Percentiles rank a stretch among this genome's conserved stretches.
Conservation (phyloP, 2,888 invertebrate species). For the Psylliodes chrysocephalus region DNA sequence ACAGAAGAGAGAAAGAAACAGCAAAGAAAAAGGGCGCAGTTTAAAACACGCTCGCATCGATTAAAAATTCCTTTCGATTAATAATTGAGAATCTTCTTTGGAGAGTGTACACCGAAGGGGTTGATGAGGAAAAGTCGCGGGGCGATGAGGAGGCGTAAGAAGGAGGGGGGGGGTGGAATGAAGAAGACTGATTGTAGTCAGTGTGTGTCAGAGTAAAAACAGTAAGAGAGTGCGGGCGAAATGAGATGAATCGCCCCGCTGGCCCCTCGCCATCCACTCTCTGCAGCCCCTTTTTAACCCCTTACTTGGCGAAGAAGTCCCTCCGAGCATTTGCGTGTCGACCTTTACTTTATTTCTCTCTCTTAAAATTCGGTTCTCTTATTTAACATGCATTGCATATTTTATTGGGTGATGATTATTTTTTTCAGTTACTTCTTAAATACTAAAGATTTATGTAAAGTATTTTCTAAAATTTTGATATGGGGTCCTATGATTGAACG, state of each 20-base stretch:
- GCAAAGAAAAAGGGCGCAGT: constrained; percentile 53
- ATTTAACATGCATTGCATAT: constrained; percentile 47
- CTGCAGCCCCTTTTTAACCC: constrained; percentile 36
- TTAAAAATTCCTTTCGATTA: constrained; percentile 64
- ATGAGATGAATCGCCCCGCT: constrained; percentile 71
- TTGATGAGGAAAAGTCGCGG: constrained; percentile 57
- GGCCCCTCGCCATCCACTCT: constrained; percentile 48
- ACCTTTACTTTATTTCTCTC: constrained; percentile 50
- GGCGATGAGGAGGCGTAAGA: constrained; percentile 52
- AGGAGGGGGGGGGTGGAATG: constrained; percentile 52
- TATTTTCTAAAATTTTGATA: no score
- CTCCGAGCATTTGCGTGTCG: constrained; percentile 51
- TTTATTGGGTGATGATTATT: constrained; percentile 31
- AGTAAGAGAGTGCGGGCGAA: constrained; percentile 74
- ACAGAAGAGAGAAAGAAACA: constrained; percentile 46
- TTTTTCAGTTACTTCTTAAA: background rate
- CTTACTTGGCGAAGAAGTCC: constrained; percentile 28
- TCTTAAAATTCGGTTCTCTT: constrained; percentile 51
- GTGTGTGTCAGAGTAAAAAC: constrained; percentile 64
- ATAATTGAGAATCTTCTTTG: constrained; percentile 63
- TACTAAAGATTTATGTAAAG: no score
- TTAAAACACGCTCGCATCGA: constrained; percentile 60
- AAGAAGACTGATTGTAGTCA: constrained; percentile 64
- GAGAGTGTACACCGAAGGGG: constrained; percentile 61
- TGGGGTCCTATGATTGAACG: no score